Evolutionary conservation across 2,797 vertebrate genomes (phyloP), one percentile per base, ranked within the genome.

Genomic region (Pangasius mekongensis): DNA sequence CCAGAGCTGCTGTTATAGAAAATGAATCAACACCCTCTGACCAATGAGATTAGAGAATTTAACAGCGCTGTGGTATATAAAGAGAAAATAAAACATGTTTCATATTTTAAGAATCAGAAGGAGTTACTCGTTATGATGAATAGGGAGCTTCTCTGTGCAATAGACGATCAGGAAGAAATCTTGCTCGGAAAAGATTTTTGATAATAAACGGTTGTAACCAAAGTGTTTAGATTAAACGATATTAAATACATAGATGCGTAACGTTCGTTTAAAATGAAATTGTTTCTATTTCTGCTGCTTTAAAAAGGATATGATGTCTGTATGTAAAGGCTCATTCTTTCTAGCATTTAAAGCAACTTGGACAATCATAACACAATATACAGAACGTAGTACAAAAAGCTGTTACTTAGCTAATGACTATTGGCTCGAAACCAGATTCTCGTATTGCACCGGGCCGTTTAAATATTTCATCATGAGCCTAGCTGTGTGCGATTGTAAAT

Each of bases 391-490:
- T 73, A 43, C 13, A 3, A 33, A 80, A 20, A 33, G 16, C 30
- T 78, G 76, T 39, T 14, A 33, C 76, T 78, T 56, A 24, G 54
- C 20, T 81, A 81, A 58, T 81, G 78, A 58, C 54, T 36, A 60
- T 54, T 39, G 33, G 78, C 54, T 81, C 30, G 78, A 54, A 69
- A 69, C 64, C n/a, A 1, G 47, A 11, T 69, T 67, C 82, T 52
- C 5, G 1, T 83, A 47, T 83, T 67, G n/a, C 78, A 8, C 4
- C 2, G 52, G 52, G 20, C 20, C 7, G 36, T 62, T 60, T 60
- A 82, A 60, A 62, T 60, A 82, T 60, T 82, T 82, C 33, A 62
- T 36, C 56, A 5, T 9, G 2, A 27, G 36, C 10, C 33, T 43
- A 5, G 33, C 24, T 80, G n/a, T 27, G 54, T 36, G 77, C 52